These are phyloP conservation scores for Lacanobia wlatinum DNA, from an alignment of 2,888 invertebrate genomes.

Conservation along the genomic window DNA sequence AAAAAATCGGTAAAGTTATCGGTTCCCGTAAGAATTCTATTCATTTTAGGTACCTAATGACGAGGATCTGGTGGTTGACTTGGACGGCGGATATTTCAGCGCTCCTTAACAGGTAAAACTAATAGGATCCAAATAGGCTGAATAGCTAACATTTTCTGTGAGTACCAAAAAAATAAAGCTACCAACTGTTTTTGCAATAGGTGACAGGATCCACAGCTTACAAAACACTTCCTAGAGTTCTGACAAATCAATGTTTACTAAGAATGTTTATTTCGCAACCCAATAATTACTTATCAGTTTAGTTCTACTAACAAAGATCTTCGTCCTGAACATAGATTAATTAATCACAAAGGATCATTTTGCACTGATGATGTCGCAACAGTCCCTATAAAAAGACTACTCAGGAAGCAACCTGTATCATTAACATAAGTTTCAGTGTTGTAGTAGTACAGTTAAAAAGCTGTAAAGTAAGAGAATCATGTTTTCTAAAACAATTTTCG, in stretches of 20 bases:
- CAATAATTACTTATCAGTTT: conserved; percentile 32
- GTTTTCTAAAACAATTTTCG: conserved; percentile 43
- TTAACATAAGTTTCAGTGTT: conserved; percentile 10
- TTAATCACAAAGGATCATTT: conserved; percentile 22
- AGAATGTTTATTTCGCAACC: conserved; percentile 23
- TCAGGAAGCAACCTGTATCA: conserved; percentile 2
- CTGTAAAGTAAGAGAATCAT: conserved; percentile 21
- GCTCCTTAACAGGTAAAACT: too few relatives aligned
- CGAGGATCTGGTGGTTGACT: too few relatives aligned
- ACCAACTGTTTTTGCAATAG: too few relatives aligned
- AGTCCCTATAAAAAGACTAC: conserved; percentile 43
- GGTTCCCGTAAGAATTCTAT: too few relatives aligned
- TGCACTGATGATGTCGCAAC: conserved; percentile 13
- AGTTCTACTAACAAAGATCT: neutral
- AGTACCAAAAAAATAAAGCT: too few relatives aligned
- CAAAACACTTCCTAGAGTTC: neutral
- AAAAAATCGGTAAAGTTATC: too few relatives aligned
- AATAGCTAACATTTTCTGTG: too few relatives aligned
- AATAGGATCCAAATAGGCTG: too few relatives aligned
- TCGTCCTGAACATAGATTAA: conserved; percentile 1
- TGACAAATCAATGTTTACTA: conserved; percentile 1
- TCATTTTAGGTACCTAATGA: too few relatives aligned
- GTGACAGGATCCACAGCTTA: neutral
- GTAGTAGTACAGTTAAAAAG: conserved; percentile 1
- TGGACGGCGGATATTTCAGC: too few relatives aligned